phyloP scores from a whole-genome alignment of 2,797 vertebrate genomes.

The Synaphobranchus kaupii region DNA sequence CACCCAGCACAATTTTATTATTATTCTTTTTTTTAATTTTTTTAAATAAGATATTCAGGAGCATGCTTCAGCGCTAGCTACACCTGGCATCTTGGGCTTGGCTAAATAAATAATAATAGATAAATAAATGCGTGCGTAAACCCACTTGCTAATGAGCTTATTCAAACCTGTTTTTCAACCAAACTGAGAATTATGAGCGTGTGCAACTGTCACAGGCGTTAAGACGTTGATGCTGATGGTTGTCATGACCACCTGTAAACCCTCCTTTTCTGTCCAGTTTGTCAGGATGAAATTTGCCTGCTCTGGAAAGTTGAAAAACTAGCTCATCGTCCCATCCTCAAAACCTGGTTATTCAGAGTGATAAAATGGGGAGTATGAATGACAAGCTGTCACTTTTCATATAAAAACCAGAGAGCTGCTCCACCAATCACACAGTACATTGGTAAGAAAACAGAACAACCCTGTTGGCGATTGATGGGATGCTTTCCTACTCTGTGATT shows the following conservation, averaged over 20 bases:
- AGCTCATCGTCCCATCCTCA: not conserved
- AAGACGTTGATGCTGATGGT: no score
- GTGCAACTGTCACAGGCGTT: not conserved
- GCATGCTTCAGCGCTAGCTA: constrained; percentile 3
- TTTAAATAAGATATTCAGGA: constrained; percentile 8
- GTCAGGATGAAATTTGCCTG: no score
- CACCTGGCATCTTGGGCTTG: constrained; percentile 24
- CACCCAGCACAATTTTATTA: not conserved
- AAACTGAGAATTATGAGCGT: not conserved
- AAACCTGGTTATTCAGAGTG: not conserved
- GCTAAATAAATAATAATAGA: constrained; percentile 26
- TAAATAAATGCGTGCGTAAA: not conserved
- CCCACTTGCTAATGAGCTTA: constrained; percentile 26
- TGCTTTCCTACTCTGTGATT: no score
- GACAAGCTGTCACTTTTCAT: not conserved
- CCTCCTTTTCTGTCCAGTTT: no score
- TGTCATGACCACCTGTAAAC: no score
- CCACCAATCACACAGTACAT: not conserved
- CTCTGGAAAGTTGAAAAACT: no score
- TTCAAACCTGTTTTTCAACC: constrained; percentile 1
- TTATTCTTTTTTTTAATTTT: not conserved
- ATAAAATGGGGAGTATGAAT: not conserved
- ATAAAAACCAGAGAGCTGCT: not conserved
- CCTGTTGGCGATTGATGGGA: not conserved
- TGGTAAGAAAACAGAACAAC: not conserved